Evolutionary conservation across 2,888 invertebrate species (phyloP).

Genomic region (Meiosimyza platycephala): DNA sequence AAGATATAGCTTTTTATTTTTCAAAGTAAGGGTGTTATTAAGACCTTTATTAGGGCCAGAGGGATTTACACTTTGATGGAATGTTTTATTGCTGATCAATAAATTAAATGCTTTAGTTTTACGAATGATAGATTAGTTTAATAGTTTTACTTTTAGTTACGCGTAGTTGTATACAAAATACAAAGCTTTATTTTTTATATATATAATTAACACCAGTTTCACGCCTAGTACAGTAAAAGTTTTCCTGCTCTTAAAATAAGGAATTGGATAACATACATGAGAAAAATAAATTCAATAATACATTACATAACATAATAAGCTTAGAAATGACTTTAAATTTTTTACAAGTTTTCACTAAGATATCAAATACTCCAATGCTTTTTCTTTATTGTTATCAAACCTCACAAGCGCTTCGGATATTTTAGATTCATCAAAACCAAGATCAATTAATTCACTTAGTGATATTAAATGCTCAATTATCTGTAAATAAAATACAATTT

Average conservation of each 20-base stretch:
- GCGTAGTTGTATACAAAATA: conserved; percentile 22
- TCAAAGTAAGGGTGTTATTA: too few species aligned
- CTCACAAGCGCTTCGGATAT: conserved; percentile 80
- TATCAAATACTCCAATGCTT: conserved; percentile 85
- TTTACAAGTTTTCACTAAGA: conserved; percentile 69
- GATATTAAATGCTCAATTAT: conserved; percentile 86
- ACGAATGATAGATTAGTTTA: too few species aligned
- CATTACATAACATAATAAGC: conserved; percentile 20
- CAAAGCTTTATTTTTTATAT: conserved; percentile 17
- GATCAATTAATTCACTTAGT: conserved; percentile 80
- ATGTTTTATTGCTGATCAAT: too few species aligned
- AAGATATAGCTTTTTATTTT: too few species aligned
- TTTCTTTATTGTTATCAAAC: conserved; percentile 85
- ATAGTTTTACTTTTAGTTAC: conserved; percentile 3
- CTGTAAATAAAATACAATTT: conserved; percentile 65
- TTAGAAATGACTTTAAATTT: conserved; percentile 5
- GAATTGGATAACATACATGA: conserved; percentile 1
- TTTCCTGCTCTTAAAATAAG: neutral
- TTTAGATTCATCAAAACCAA: conserved; percentile 83
- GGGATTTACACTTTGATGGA: too few species aligned
- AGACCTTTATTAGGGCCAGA: too few species aligned
- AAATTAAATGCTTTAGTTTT: neutral
- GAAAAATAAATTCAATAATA: neutral
- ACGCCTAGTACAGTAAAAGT: conserved; percentile 7
- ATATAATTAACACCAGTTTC: conserved; percentile 19